Evolutionary conservation across 2,797 vertebrate genomes (phyloP), one percentile per base, ranked within the genome.

Genomic region (Austrolebias charrua): DNA sequence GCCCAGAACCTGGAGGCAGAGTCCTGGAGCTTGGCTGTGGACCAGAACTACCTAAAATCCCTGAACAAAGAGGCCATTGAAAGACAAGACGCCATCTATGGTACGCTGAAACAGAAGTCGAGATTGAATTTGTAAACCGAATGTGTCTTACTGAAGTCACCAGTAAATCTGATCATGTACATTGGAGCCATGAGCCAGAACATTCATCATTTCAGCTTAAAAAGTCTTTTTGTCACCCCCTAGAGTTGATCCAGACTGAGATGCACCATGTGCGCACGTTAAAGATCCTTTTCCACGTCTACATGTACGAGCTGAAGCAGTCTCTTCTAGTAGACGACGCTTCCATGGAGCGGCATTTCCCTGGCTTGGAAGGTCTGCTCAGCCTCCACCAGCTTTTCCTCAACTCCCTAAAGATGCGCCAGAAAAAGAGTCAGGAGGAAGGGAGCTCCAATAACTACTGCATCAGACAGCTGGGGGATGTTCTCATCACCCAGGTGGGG

Each of bases 171-270:
- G 13, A 46, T 44, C 19, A 14, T 6, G 13, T 28, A 31, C 10
- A 43, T 24, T 42, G 38, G 11, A 42, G 13, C 42, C 4, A 24
- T 15, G 53, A 28, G 15, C 9, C 7, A n/a, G 6, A 53, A 18
- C 12, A 35, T 35, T 29, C 19, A 10, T 45, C 49, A 46, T n/a
- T 16, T 33, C 13, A 14, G 1, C 38, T 11, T 19, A 33, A 4
- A 7, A n/a, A 9, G 15, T 2, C 2, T n/a, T 49, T 12, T 42
- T 60, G 16, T 6, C 24, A 46, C 60, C 55, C 65, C 44, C 18
- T 79, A 99, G 97, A 99, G 74, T 89, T 99, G 54, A 96, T 97
- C 83, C 95, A 95, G 88, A 99, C 97, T 0, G 97, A 99, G 91
- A 93, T 94, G 73, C 94, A 98, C 83, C 95, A 97, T 0, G 95